Percentiles rank a stretch among this genome's conserved stretches.
These are phyloP conservation scores for Rhadinocentrus ornatus DNA, from an alignment of 2,797 vertebrate genomes.

Conservation along the genomic window DNA sequence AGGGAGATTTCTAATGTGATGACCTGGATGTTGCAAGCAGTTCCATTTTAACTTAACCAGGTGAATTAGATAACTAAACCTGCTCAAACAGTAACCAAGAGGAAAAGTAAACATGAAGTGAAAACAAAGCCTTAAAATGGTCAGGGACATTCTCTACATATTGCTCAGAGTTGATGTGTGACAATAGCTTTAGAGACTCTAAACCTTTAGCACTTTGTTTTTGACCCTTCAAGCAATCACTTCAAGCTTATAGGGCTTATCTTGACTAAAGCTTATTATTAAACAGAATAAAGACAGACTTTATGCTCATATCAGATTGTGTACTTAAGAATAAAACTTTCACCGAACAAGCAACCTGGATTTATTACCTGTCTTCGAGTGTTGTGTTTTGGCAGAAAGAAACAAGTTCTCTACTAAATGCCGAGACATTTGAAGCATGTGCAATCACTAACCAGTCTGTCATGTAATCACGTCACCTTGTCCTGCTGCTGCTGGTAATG, in stretches of 20 bases:
- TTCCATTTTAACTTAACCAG: no score
- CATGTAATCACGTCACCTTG: conserved; percentile 7
- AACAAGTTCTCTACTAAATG: conserved; percentile 26
- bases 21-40: no score
- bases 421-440: conserved; percentile 12
- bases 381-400: conserved; percentile 17
- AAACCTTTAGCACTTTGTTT: neutral
- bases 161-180: neutral
- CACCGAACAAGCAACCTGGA: conserved; percentile 11
- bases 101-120: neutral
- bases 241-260: neutral
- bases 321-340: conserved; percentile 27
- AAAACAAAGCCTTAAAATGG: neutral
- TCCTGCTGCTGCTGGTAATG: conserved; percentile 19
- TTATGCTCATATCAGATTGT: conserved; percentile 16
- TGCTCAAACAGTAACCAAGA: neutral
- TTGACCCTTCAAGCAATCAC: neutral
- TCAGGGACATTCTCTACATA: neutral
- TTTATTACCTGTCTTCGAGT: conserved; percentile 21
- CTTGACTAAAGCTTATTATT: neutral
- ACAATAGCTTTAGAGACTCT: neutral
- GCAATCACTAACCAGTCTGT: conserved; percentile 1
- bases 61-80: no score
- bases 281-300: neutral
- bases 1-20: no score